Conservation (phyloP, 2,797 vertebrate genomes). For the Taeniopygia guttata region DNA sequence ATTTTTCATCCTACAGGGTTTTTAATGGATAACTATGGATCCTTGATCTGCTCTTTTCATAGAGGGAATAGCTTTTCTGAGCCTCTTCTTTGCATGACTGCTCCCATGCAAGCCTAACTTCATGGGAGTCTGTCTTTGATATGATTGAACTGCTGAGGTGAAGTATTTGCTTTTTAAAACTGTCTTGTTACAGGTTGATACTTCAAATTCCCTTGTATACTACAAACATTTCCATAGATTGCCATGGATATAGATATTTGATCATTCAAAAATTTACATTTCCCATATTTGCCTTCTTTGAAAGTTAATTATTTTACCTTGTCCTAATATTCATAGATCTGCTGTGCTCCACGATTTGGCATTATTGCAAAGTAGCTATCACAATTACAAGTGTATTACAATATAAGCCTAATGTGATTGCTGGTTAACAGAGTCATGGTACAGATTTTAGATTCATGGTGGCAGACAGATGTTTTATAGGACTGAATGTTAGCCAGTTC, state of each 20-base stretch:
- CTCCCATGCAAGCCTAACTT: background rate
- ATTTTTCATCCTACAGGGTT: background rate
- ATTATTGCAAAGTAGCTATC: background rate
- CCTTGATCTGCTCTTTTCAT: background rate
- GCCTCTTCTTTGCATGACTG: background rate
- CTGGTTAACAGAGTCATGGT: background rate
- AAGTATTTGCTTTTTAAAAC: background rate
- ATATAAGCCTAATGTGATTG: background rate
- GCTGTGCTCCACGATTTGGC: background rate
- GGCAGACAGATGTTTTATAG: background rate
- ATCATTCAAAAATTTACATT: background rate
- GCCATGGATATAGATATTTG: background rate
- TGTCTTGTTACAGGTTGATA: background rate
- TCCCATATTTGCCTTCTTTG: background rate
- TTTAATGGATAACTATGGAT: background rate
- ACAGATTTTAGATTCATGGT: background rate
- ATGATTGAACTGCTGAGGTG: background rate
- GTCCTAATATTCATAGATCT: background rate
- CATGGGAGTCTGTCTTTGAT: background rate
- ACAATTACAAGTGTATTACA: background rate
- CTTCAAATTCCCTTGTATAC: background rate
- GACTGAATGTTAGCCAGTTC: background rate
- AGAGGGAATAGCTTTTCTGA: background rate
- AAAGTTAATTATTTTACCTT: background rate
- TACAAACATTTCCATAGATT: background rate